phyloP scores from a whole-genome alignment of 2,113 vertebrate genomes.

The Callopanchax toddi region DNA sequence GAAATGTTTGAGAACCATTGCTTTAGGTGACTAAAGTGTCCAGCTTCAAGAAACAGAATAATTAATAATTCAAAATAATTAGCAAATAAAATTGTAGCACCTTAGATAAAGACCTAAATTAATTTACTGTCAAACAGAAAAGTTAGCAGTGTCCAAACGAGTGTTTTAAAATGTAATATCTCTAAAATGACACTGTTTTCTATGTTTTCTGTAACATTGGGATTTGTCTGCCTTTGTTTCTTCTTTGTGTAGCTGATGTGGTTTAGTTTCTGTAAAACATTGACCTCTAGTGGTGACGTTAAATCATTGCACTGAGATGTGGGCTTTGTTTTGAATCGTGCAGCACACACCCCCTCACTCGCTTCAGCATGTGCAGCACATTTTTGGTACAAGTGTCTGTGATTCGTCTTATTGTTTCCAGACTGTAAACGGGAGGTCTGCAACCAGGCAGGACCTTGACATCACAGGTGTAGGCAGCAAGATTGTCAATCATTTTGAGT shows the following conservation, averaged over 20 bases:
- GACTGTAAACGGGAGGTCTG: background rate
- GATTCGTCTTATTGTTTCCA: conserved; percentile 23
- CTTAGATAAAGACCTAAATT: too few species aligned
- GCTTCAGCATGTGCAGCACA: conserved; percentile 36
- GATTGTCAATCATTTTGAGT: too few species aligned
- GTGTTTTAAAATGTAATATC: too few species aligned
- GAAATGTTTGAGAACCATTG: too few species aligned
- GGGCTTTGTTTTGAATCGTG: conserved; percentile 51
- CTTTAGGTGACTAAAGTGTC: too few species aligned
- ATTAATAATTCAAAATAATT: too few species aligned
- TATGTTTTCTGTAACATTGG: background rate
- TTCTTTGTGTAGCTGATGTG: too few species aligned
- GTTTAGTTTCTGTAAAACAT: conserved; percentile 11
- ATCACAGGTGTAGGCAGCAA: background rate
- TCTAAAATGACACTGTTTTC: too few species aligned
- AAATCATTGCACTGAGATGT: background rate
- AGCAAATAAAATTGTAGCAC: too few species aligned
- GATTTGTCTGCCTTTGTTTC: conserved; percentile 37
- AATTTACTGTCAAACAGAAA: too few species aligned
- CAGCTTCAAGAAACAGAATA: too few species aligned
- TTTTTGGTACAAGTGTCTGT: conserved; percentile 4
- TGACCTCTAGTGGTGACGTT: conserved; percentile 60
- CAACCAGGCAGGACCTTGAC: background rate
- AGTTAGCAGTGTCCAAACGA: too few species aligned
- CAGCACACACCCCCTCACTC: conserved; percentile 2